These are phyloP conservation scores for Orcinus orca DNA, from an alignment of 2,113 vertebrate genomes.

Conservation along the genomic window DNA sequence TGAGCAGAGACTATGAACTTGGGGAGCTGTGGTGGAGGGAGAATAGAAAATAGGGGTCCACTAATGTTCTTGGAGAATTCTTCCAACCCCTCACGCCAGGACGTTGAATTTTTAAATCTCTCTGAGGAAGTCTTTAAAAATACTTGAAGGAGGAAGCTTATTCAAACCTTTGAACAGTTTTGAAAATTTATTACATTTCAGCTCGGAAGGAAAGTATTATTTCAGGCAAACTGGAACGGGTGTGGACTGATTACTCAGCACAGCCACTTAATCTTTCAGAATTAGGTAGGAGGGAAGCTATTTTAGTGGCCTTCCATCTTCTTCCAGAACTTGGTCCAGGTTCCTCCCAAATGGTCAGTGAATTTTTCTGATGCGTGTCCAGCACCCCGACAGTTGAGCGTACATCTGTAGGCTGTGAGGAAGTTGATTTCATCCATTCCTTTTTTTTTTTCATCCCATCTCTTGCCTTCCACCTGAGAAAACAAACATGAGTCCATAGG, in stretches of 20 bases:
- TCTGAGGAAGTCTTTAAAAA: slow-evolving; percentile 57
- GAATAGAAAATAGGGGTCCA: background rate
- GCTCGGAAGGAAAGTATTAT: slow-evolving; percentile 51
- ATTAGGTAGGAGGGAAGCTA: slow-evolving; percentile 39
- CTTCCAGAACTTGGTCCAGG: slow-evolving; percentile 23
- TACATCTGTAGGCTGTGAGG: slow-evolving; percentile 53
- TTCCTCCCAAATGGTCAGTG: slow-evolving; percentile 18
- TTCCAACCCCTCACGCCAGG: background rate
- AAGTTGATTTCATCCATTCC: slow-evolving; percentile 47
- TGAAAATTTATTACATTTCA: slow-evolving; percentile 57
- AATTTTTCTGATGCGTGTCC: slow-evolving; percentile 50
- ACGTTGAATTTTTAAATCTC: background rate
- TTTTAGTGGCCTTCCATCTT: slow-evolving; percentile 40
- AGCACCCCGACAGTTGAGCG: background rate
- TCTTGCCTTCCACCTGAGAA: slow-evolving; percentile 51
- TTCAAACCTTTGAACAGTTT: slow-evolving; percentile 41
- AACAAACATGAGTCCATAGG: slow-evolving; percentile 54
- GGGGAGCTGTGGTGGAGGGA: background rate
- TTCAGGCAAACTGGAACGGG: slow-evolving; percentile 38
- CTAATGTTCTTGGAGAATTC: background rate
- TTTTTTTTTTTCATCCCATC: background rate
- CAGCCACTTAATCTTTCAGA: slow-evolving; percentile 44
- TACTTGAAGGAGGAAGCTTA: slow-evolving; percentile 45
- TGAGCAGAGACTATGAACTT: background rate
- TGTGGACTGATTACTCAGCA: slow-evolving; percentile 42